These are phyloP conservation scores for Nyctalus aviator DNA, from an alignment of 2,797 vertebrate species.

Conservation along the genomic window DNA sequence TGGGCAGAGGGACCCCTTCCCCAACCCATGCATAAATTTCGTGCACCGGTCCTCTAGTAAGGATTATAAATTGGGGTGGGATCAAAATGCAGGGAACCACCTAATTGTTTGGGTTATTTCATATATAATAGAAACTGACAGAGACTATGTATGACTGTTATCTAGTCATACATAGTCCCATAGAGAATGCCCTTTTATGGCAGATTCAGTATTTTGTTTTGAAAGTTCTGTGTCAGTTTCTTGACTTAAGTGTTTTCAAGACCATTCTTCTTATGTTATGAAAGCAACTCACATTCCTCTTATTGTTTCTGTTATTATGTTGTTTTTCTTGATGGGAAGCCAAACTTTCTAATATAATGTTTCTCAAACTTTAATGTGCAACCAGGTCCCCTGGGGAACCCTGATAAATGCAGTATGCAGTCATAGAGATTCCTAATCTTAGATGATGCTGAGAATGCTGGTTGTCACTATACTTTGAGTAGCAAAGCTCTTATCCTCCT, in stretches of 20 bases:
- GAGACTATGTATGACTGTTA: background rate
- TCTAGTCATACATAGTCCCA: too few relatives aligned
- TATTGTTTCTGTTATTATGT: background rate
- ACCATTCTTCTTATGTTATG: background rate
- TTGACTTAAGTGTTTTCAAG: slow-evolving; percentile 9
- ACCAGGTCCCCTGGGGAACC: background rate
- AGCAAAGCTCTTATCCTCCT: background rate
- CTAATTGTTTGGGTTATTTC: background rate
- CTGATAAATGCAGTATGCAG: background rate
- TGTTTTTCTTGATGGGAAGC: slow-evolving; percentile 10
- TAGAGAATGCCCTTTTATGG: background rate
- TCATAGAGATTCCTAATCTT: background rate
- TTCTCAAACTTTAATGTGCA: background rate
- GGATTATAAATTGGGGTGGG: background rate
- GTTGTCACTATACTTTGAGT: background rate
- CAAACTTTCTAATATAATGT: background rate
- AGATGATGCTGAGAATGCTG: background rate
- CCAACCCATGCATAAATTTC: too few relatives aligned
- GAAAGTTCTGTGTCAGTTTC: background rate
- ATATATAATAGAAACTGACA: background rate
- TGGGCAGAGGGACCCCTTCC: too few relatives aligned
- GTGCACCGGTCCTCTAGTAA: background rate
- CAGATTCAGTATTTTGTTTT: background rate
- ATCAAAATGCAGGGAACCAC: background rate
- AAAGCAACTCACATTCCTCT: background rate